phyloP scores from a whole-genome alignment of 2,113 vertebrate species.

The Haliaeetus leucogaster region DNA sequence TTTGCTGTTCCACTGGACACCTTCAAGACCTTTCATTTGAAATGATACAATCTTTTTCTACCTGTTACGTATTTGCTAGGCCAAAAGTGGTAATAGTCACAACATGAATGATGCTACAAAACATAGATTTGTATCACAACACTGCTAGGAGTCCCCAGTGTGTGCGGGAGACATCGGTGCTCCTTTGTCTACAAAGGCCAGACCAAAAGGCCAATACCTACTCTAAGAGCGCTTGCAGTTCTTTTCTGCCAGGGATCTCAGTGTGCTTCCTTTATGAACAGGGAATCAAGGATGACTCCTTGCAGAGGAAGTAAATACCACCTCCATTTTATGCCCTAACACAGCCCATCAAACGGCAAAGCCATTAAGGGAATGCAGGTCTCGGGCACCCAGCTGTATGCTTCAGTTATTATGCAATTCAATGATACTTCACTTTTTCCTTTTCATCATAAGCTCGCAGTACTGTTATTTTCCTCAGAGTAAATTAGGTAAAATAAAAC shows the following conservation, averaged over 20 bases:
- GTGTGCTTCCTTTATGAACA: neutral
- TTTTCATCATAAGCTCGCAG: neutral
- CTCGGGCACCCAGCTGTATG: neutral
- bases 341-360: neutral
- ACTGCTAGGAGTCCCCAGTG: neutral
- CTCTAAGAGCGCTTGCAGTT: neutral
- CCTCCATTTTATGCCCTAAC: neutral
- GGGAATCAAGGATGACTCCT: neutral
- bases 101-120: neutral
- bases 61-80: neutral
- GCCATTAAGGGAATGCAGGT: neutral
- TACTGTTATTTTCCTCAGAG: neutral
- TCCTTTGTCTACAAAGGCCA: neutral
- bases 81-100: neutral
- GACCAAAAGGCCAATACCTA: neutral
- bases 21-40: neutral
- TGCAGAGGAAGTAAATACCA: neutral
- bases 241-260: neutral
- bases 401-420: neutral
- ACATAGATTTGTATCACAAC: accelerated
- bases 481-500: neutral
- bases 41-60: neutral
- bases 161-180: neutral
- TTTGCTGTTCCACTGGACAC: neutral
- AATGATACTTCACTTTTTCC: neutral